Percentiles rank a stretch among this genome's conserved stretches.
These are phyloP conservation scores for Nomia melanderi DNA, from an alignment of 1,140 invertebrate genomes.

Conservation along the genomic window DNA sequence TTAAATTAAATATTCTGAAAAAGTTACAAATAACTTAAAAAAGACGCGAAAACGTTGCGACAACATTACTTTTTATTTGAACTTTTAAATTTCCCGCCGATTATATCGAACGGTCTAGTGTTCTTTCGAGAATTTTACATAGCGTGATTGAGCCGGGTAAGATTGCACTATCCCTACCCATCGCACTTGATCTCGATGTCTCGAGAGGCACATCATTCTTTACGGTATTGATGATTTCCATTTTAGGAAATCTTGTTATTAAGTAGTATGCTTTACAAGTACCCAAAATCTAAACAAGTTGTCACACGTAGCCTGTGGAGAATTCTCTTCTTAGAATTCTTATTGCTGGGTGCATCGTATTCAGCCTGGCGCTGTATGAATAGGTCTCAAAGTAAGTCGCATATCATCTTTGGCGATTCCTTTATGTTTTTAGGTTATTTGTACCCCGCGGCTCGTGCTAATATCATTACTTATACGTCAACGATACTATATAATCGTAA, in stretches of 20 bases:
- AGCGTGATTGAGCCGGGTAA: constrained; percentile 17
- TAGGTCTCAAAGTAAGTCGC: constrained; percentile 72
- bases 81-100: constrained; percentile 29
- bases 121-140: constrained; percentile 18
- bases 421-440: constrained; percentile 46
- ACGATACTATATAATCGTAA: not conserved
- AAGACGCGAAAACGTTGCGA: no score
- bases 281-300: constrained; percentile 48
- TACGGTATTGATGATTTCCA: constrained; percentile 77
- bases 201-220: constrained; percentile 43
- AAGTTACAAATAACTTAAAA: not conserved
- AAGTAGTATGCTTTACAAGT: constrained; percentile 75
- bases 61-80: no score
- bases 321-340: constrained; percentile 35
- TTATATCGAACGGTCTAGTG: constrained; percentile 13
- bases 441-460: constrained; percentile 2
- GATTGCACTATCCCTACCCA: constrained; percentile 9
- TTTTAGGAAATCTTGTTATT: constrained; percentile 74
- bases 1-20: no score
- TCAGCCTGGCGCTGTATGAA: constrained; percentile 71
- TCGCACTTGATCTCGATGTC: constrained; percentile 36
- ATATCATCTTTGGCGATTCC: not conserved
- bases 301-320: constrained; percentile 29
- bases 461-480: not conserved
- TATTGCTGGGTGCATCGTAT: constrained; percentile 58